A percentile compares a stretch with the other conserved stretches of the same genome.
Conservation (phyloP, 2,113 vertebrate genomes). For the Naja naja region DNA sequence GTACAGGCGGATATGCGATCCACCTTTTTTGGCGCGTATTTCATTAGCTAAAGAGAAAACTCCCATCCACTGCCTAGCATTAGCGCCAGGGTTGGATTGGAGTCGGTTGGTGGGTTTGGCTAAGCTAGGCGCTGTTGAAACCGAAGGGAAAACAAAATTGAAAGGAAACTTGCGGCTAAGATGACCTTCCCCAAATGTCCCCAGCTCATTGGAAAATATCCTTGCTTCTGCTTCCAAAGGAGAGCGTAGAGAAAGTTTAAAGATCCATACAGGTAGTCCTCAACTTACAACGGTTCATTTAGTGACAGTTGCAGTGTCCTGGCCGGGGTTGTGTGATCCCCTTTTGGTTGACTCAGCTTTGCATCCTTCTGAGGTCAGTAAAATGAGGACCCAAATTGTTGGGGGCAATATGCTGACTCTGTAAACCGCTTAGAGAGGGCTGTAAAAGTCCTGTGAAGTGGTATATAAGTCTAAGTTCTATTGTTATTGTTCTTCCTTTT, state of each 20-base stretch:
- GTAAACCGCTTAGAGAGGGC: too few relatives aligned
- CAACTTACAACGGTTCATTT: neutral
- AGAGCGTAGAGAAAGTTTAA: neutral
- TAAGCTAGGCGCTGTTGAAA: neutral
- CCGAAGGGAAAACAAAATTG: neutral
- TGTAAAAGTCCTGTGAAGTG: too few relatives aligned
- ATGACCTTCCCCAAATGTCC: neutral
- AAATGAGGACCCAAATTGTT: too few relatives aligned
- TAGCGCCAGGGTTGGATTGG: neutral
- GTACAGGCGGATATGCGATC: accelerated
- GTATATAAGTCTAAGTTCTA: too few relatives aligned
- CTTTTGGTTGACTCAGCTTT: neutral
- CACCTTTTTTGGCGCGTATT: neutral
- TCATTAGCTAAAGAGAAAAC: neutral
- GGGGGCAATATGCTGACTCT: too few relatives aligned
- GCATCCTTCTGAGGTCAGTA: too few relatives aligned
- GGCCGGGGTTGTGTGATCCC: neutral
- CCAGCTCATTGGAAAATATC: neutral
- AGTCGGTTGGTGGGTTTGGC: neutral
- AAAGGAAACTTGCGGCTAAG: neutral
- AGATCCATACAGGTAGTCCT: neutral
- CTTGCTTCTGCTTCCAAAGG: neutral
- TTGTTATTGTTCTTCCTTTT: too few relatives aligned
- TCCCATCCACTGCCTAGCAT: neutral
- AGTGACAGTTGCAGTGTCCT: neutral